Evolutionary conservation across 2,797 vertebrate genomes (phyloP).

Genomic region (Eulemur mongoz): DNA sequence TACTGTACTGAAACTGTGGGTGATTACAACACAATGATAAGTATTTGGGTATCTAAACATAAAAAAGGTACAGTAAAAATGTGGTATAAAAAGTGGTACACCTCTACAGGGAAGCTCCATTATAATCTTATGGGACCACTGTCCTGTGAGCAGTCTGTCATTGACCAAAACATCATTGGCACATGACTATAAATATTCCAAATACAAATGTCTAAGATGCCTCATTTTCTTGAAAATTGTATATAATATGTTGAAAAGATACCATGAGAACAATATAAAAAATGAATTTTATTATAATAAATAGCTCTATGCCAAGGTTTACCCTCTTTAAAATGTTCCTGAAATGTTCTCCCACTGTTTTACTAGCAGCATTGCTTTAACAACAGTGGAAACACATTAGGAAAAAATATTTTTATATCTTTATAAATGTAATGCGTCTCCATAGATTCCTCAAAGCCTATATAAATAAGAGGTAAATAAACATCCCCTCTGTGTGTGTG

Average conservation of each 20-base stretch:
- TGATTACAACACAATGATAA: not conserved
- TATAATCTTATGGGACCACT: not conserved
- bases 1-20: not conserved
- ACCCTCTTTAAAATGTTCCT: not conserved
- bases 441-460: not conserved
- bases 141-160: not conserved
- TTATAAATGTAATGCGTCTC: slow-evolving; percentile 43
- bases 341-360: not conserved
- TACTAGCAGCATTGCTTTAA: not conserved
- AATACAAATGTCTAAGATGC: not conserved
- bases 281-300: not conserved
- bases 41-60: not conserved
- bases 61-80: not conserved
- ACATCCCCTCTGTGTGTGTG: not conserved
- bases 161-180: not conserved
- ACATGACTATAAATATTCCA: not conserved
- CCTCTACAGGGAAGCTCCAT: not conserved
- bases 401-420: slow-evolving; percentile 4
- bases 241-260: not conserved
- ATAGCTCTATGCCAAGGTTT: not conserved
- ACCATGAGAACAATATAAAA: slow-evolving; percentile 24
- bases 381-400: not conserved
- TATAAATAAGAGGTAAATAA: slow-evolving; percentile 20
- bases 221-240: not conserved
- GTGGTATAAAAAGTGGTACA: not conserved